Evolutionary conservation across 2,797 vertebrate species (phyloP).

Genomic region (Danio tinwini): DNA sequence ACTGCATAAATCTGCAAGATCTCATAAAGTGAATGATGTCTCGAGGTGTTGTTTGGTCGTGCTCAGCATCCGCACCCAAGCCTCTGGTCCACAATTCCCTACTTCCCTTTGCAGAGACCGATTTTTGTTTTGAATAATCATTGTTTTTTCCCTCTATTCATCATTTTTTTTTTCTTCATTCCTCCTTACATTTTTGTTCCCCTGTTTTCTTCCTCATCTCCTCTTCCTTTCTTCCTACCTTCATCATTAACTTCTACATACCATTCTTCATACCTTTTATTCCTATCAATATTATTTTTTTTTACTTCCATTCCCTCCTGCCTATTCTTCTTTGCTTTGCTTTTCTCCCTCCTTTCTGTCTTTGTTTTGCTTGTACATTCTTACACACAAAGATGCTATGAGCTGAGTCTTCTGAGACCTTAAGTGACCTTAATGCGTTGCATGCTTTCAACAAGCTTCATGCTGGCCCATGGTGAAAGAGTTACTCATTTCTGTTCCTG

Average conservation of each 20-base stretch:
- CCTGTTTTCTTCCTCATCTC: neutral
- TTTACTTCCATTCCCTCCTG: neutral
- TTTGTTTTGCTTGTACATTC: conserved; percentile 4
- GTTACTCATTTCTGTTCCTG: neutral
- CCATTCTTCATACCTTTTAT: neutral
- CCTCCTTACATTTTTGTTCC: neutral
- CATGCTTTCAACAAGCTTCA: conserved; percentile 3
- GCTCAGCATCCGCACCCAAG: conserved; percentile 28
- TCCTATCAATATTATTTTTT: neutral
- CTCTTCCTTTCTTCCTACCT: conserved; percentile 3
- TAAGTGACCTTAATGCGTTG: conserved; percentile 28
- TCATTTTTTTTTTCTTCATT: neutral
- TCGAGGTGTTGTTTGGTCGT: conserved; percentile 28
- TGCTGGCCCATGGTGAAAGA: neutral
- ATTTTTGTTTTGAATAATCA: neutral
- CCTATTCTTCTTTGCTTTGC: neutral
- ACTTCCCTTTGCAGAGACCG: neutral
- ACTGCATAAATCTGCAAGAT: conserved; percentile 36
- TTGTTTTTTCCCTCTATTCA: neutral
- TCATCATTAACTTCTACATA: no score
- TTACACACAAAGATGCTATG: neutral
- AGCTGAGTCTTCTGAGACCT: conserved; percentile 11
- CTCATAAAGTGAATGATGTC: conserved; percentile 32
- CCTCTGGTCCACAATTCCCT: neutral
- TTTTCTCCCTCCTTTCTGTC: conserved; percentile 46